Base-by-base conservation (phyloP, 2,797 vertebrate species). In the Manis javanica region DNA sequence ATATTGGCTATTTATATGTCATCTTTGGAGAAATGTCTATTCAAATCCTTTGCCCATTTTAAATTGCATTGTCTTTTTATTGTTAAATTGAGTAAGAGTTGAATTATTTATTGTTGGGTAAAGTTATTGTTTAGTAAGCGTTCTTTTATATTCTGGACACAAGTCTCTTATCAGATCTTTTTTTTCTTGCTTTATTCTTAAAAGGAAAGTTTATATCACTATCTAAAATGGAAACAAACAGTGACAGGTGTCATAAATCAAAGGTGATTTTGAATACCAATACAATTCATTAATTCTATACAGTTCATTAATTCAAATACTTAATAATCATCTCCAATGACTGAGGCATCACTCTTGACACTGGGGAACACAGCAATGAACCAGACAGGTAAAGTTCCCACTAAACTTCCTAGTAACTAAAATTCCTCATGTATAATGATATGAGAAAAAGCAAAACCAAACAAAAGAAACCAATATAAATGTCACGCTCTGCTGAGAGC, bases 21-120 rank as follows among this genome's bases (percentile, higher is more conserved):
- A 82, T 72, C 84, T 79, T 91, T 57, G 51, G n/a, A 71, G 84
- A 90, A 91, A 81, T 51, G 23, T 78, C 72, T 55, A 7, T 87
- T 75, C 29, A 55, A 57, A 68, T 82, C 42, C 57, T 90, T 82
- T 72, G 51, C 29, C 21, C 15, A 34, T 75, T 86, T 90, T 66
- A 46, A 85, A 75, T 51, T 59, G 18, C 46, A 12, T 15, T 26
- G 19, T 93, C 77, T 53, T 87, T 95, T 83, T 42, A 81, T 66
- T 59, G 59, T 42, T 66, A 49, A 69, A 39, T 84, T 95, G 46
- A 46, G 46, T 46, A 46, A 46, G 46, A 46, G 11, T 46, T 46
- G 46, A 46, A 46, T 46, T 46, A 46, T 46, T 46, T 46, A 46
- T 46, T 46, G 46, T 46, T 46, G 46, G 46, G 46, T 46, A 10